These are phyloP conservation scores for Odontothrips loti DNA, from an alignment of 2,888 invertebrate species.

Conservation along the genomic window DNA sequence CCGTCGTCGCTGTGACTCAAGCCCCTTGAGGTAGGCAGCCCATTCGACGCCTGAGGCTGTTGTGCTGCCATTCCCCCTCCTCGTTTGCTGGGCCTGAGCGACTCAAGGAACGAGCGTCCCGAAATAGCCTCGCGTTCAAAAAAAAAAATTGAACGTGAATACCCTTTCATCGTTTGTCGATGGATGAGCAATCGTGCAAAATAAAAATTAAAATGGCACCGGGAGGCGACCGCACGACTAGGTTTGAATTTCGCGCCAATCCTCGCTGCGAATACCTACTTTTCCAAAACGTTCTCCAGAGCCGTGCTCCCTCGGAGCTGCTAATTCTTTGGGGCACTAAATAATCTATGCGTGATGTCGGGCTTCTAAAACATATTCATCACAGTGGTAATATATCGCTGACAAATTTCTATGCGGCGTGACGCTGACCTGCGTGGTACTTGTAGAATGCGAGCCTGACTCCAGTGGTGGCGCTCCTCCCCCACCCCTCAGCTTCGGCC, in stretches of 20 bases:
- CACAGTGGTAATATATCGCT: neutral
- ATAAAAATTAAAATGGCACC: too few species aligned
- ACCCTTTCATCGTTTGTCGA: neutral
- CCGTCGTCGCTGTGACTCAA: too few species aligned
- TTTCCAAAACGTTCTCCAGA: neutral
- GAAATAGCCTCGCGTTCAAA: neutral
- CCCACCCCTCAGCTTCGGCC: neutral
- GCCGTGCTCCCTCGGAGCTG: neutral
- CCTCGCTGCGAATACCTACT: neutral
- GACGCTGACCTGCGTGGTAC: neutral
- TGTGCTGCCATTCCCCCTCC: neutral
- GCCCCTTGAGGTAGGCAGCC: neutral
- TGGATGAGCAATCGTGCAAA: too few species aligned
- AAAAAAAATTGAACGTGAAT: too few species aligned
- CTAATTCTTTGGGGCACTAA: neutral
- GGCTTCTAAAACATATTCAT: neutral
- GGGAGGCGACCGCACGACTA: too few species aligned
- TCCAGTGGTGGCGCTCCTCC: neutral
- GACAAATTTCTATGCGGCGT: neutral
- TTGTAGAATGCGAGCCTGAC: slow-evolving; percentile 13
- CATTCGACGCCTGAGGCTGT: neutral
- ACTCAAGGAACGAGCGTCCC: neutral
- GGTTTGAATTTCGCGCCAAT: neutral
- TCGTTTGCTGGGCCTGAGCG: neutral
- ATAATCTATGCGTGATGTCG: neutral